These are phyloP conservation scores for Neotoma lepida DNA, from an alignment of 2,113 vertebrate species.

Conservation along the genomic window DNA sequence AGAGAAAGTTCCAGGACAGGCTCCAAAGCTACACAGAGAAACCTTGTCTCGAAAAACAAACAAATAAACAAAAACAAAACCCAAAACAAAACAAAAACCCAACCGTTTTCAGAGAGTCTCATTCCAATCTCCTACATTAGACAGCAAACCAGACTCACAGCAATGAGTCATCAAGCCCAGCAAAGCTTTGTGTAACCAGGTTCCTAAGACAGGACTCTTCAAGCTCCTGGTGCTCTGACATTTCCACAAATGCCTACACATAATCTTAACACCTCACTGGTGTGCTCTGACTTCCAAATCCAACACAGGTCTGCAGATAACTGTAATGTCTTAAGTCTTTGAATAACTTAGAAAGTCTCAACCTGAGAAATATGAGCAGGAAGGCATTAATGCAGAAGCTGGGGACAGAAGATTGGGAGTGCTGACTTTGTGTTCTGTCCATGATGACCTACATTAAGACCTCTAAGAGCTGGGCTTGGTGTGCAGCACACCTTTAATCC, in stretches of 20 bases:
- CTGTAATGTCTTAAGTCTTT: neutral
- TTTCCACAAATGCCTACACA: neutral
- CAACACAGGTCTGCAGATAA: neutral
- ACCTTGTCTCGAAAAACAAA: too few relatives aligned
- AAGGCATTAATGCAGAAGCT: neutral
- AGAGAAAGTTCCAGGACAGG: too few relatives aligned
- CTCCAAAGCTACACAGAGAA: too few relatives aligned
- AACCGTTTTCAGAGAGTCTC: neutral
- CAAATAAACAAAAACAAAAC: too few relatives aligned
- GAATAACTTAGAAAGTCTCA: neutral
- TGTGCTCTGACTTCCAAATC: slow-evolving; percentile 2
- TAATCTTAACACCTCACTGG: neutral
- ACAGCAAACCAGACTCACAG: too few relatives aligned
- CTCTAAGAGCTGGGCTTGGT: neutral
- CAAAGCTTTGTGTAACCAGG: neutral
- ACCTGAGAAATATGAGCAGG: neutral
- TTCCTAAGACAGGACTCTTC: neutral
- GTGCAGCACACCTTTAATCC: neutral
- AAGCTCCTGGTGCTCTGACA: neutral
- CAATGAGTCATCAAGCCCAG: neutral
- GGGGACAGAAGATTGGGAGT: neutral
- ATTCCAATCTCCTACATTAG: neutral
- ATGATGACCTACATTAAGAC: neutral
- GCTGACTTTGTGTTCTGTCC: neutral
- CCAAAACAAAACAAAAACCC: too few relatives aligned